Conservation (phyloP, 1,140 invertebrate species). For the Drosophila guanche region DNA sequence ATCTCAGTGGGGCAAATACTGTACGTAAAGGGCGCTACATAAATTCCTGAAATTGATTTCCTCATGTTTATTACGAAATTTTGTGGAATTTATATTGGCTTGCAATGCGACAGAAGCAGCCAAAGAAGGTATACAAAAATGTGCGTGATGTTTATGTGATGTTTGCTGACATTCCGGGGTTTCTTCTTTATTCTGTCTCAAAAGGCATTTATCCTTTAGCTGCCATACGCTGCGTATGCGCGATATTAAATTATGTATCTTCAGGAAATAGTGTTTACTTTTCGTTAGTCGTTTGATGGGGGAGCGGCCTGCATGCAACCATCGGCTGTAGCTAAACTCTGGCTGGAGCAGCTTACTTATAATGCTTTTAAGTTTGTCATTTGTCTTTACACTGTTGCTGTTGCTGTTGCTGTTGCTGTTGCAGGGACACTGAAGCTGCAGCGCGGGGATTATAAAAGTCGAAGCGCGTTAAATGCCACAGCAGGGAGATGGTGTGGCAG, state of each 20-base stretch:
- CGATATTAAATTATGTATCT: slow-evolving; percentile 79
- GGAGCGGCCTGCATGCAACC: slow-evolving; percentile 44
- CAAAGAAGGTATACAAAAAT: slow-evolving; percentile 21
- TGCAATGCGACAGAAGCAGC: slow-evolving; percentile 62
- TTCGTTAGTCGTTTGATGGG: neutral
- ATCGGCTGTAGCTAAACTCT: slow-evolving; percentile 31
- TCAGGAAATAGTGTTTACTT: slow-evolving; percentile 76
- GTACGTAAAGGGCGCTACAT: slow-evolving; percentile 42
- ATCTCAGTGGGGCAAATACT: slow-evolving; percentile 7
- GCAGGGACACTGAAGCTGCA: neutral
- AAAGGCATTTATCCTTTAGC: slow-evolving; percentile 8
- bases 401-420: neutral
- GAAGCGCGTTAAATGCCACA: slow-evolving; percentile 64
- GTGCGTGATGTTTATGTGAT: slow-evolving; percentile 21
- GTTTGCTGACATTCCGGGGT: slow-evolving; percentile 3
- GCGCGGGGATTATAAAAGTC: slow-evolving; percentile 77
- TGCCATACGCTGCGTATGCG: slow-evolving; percentile 65
- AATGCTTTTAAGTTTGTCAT: slow-evolving; percentile 80
- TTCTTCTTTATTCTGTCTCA: slow-evolving; percentile 32
- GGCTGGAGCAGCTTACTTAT: slow-evolving; percentile 63
- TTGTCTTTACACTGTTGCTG: slow-evolving; percentile 71
- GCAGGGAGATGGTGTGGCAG: slow-evolving; percentile 23
- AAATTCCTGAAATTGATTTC: slow-evolving; percentile 78
- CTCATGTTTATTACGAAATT: slow-evolving; percentile 77
- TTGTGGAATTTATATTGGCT: slow-evolving; percentile 77